These are phyloP conservation scores for Scyliorhinus canicula DNA, from an alignment of 2,797 vertebrate species.

Conservation along the genomic window DNA sequence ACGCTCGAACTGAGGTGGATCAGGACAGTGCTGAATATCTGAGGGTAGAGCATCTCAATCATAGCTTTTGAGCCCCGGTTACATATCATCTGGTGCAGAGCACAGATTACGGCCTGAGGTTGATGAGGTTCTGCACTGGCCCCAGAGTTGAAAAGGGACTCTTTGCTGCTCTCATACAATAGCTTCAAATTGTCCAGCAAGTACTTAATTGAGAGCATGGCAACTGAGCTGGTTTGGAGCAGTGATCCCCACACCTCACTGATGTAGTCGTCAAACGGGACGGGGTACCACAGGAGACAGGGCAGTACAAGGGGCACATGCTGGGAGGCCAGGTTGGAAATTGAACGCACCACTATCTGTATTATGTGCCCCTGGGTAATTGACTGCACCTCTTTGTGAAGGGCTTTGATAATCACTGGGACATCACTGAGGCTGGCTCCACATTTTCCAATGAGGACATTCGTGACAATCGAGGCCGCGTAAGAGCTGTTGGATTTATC, in stretches of 20 bases:
- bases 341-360: background rate
- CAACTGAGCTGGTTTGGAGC: background rate
- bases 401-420: background rate
- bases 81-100: background rate
- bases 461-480: background rate
- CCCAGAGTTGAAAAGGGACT: background rate
- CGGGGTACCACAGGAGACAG: background rate
- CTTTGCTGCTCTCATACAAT: constrained; percentile 22
- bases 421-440: background rate
- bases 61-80: background rate
- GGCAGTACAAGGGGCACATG: background rate
- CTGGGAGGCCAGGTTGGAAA: background rate
- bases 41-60: background rate
- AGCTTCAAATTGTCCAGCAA: constrained; percentile 29
- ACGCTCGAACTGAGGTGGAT: constrained; percentile 17
- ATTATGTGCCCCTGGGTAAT: background rate
- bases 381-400: background rate
- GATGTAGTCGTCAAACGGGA: background rate
- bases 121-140: background rate
- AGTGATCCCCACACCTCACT: background rate
- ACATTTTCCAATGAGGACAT: background rate
- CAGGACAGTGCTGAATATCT: constrained; percentile 11
- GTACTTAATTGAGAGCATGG: background rate
- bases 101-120: background rate
- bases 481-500: background rate